Evolutionary conservation across 2,113 vertebrate species (phyloP).

Genomic region (Urocynchramus pylzowi): DNA sequence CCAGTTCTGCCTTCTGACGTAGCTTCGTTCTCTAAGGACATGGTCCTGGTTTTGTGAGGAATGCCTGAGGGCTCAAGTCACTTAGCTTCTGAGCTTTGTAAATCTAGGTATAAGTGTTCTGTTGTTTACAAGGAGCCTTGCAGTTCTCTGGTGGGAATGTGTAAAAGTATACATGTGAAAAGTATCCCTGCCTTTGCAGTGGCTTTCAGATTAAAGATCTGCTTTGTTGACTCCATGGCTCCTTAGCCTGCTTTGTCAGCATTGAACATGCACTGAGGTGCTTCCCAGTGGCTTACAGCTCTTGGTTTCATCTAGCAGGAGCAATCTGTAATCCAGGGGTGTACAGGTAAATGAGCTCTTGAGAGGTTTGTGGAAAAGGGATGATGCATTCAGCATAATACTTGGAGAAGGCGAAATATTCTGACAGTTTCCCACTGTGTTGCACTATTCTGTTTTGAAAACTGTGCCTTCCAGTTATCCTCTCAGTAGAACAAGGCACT

Average conservation of each 20-base stretch:
- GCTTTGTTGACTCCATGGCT: not conserved
- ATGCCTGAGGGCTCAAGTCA: not conserved
- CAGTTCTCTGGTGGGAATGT: not conserved
- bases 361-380: not conserved
- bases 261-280: not conserved
- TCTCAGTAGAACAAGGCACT: not conserved
- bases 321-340: not conserved
- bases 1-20: not conserved
- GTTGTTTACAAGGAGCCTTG: not conserved
- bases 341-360: not conserved
- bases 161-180: not conserved
- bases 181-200: not conserved
- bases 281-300: slow-evolving; percentile 14
- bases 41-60: not conserved
- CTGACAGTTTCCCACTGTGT: not conserved
- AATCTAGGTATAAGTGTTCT: not conserved
- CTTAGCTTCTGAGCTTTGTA: not conserved
- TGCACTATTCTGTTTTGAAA: not conserved
- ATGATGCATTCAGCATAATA: not conserved
- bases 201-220: not conserved
- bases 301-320: slow-evolving; percentile 12
- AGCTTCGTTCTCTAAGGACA: fast-evolving
- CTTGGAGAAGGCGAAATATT: not conserved
- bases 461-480: not conserved
- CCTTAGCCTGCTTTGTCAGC: slow-evolving; percentile 39